Conservation (phyloP, 2,888 invertebrate genomes). For the Oscheius sp. region DNA sequence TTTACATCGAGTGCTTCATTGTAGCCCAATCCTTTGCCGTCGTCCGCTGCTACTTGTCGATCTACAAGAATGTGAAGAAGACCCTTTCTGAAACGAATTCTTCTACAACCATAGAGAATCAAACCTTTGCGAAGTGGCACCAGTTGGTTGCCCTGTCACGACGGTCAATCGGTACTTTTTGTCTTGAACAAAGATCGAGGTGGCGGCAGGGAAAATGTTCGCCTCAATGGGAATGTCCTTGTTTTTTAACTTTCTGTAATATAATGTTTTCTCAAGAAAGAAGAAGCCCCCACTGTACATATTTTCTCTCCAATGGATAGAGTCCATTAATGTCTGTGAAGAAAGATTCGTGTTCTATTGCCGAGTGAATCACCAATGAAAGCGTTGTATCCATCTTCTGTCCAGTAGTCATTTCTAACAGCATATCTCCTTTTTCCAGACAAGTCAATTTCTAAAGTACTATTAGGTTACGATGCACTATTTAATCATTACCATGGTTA, state of each 20-base stretch:
- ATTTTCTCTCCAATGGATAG: conserved; percentile 45
- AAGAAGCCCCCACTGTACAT: conserved; percentile 19
- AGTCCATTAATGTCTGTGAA: conserved; percentile 58
- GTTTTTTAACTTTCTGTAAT: conserved; percentile 11
- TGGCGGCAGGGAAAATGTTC: conserved; percentile 53
- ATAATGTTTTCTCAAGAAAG: neutral
- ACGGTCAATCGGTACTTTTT: conserved; percentile 24
- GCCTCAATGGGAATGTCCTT: conserved; percentile 36
- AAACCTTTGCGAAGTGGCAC: neutral
- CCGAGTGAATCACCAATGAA: conserved; percentile 6
- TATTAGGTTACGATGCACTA: neutral
- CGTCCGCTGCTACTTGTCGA: conserved; percentile 42
- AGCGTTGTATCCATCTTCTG: neutral
- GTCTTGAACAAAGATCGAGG: conserved; percentile 48
- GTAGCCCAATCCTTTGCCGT: conserved; percentile 54
- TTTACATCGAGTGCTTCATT: conserved; percentile 46
- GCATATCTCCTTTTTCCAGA: conserved; percentile 16
- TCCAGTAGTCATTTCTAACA: conserved; percentile 15
- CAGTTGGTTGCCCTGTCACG: conserved; percentile 26
- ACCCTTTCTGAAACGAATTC: conserved; percentile 4
- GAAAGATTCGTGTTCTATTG: conserved; percentile 39
- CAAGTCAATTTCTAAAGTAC: neutral
- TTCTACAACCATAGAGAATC: neutral
- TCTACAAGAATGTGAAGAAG: conserved; percentile 47
- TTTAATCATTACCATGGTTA: conserved; percentile 1